Conservation (phyloP, 2,797 vertebrate genomes). For the Sebastes oblongus region DNA sequence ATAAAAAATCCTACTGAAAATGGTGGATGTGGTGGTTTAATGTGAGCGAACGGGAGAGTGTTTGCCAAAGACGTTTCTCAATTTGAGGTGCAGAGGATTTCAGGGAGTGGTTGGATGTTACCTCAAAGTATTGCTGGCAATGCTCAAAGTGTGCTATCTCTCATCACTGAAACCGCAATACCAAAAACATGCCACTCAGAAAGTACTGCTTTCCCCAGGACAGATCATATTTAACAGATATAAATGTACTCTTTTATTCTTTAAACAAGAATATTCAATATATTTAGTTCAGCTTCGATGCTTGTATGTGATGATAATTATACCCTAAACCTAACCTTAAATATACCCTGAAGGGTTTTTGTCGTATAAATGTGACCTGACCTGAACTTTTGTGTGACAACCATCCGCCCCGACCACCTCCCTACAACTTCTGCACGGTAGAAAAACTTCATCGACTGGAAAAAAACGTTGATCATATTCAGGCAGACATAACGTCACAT, state of each 20-base stretch:
- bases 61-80: neutral
- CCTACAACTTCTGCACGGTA: neutral
- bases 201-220: neutral
- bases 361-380: neutral
- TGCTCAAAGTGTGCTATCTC: slow-evolving; percentile 4
- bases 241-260: neutral
- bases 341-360: neutral
- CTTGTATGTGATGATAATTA: neutral
- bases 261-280: neutral
- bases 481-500: neutral
- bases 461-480: neutral
- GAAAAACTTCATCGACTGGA: neutral
- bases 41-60: neutral
- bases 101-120: slow-evolving; percentile 25
- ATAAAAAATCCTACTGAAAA: neutral
- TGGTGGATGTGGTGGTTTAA: neutral
- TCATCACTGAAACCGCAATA: neutral
- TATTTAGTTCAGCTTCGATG: neutral
- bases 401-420: neutral
- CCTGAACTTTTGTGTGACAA: neutral
- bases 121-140: slow-evolving; percentile 5
- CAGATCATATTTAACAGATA: neutral
- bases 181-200: neutral
- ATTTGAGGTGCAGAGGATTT: neutral
- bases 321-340: neutral